These are phyloP conservation scores for Papilio elwesi DNA, from an alignment of 2,888 invertebrate genomes.

Conservation along the genomic window DNA sequence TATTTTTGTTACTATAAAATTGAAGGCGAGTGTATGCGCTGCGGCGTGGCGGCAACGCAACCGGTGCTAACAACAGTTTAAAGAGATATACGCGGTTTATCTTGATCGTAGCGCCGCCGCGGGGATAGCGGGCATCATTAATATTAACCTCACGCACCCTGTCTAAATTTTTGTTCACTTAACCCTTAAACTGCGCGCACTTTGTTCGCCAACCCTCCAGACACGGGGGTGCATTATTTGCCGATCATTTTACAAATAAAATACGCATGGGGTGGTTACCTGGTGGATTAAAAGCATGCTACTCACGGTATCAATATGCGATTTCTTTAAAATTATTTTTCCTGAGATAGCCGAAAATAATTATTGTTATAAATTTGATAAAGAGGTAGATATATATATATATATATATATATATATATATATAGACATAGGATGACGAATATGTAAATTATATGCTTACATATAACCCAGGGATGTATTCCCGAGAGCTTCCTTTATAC, in stretches of 20 bases:
- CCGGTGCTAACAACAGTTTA: background rate
- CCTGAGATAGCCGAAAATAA: background rate
- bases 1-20: too few species aligned
- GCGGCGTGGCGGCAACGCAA: background rate
- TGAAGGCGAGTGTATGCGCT: too few species aligned
- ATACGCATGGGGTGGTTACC: constrained; percentile 53
- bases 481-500: too few species aligned
- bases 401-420: too few species aligned
- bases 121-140: constrained; percentile 26
- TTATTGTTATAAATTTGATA: too few species aligned
- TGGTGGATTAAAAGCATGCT: constrained; percentile 47
- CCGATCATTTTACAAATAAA: constrained; percentile 79
- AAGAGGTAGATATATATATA: too few species aligned
- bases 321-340: background rate
- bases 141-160: constrained; percentile 39
- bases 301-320: constrained; percentile 46
- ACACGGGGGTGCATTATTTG: constrained; percentile 63
- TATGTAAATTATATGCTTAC: too few species aligned
- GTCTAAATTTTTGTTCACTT: constrained; percentile 54
- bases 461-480: too few species aligned
- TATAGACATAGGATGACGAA: too few species aligned
- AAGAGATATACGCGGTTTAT: constrained; percentile 28
- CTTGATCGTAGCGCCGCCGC: constrained; percentile 25
- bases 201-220: constrained; percentile 53
- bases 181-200: constrained; percentile 48